Conservation (phyloP, 1,140 invertebrate genomes). For the Temnothorax longispinosus region DNA sequence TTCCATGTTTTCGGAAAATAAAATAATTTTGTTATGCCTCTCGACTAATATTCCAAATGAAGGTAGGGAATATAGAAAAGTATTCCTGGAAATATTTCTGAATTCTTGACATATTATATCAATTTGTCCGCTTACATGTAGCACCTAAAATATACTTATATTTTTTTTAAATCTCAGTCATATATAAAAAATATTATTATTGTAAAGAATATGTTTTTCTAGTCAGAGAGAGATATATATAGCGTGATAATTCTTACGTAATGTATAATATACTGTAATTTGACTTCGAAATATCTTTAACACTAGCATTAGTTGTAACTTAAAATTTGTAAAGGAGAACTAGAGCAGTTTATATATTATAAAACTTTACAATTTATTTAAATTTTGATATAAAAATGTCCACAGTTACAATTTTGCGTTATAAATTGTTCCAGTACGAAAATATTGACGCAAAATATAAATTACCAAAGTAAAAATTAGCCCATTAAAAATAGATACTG, state of each 20-base stretch:
- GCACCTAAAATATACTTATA: conserved; percentile 45
- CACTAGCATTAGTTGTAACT: too few species aligned
- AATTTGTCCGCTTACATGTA: conserved; percentile 62
- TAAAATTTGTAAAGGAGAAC: too few species aligned
- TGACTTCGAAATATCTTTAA: too few species aligned
- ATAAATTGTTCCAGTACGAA: too few species aligned
- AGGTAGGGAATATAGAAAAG: too few species aligned
- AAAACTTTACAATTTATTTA: too few species aligned
- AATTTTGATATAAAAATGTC: too few species aligned
- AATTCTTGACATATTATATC: conserved; percentile 60
- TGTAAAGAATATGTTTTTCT: not conserved
- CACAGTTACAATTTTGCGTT: too few species aligned
- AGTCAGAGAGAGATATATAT: not conserved
- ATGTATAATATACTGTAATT: too few species aligned
- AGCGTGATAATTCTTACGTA: too few species aligned
- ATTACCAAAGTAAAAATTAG: conserved; percentile 27
- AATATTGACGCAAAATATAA: not conserved
- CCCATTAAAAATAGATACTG: not conserved
- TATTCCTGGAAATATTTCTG: not conserved
- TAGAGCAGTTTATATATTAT: too few species aligned
- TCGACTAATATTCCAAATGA: not conserved
- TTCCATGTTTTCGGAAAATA: conserved; percentile 15
- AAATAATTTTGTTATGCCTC: conserved; percentile 42
- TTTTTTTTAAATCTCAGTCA: too few species aligned
- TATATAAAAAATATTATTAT: not conserved